Conservation (phyloP, 2,113 vertebrate species). For the Oncorhynchus tshawytscha region DNA sequence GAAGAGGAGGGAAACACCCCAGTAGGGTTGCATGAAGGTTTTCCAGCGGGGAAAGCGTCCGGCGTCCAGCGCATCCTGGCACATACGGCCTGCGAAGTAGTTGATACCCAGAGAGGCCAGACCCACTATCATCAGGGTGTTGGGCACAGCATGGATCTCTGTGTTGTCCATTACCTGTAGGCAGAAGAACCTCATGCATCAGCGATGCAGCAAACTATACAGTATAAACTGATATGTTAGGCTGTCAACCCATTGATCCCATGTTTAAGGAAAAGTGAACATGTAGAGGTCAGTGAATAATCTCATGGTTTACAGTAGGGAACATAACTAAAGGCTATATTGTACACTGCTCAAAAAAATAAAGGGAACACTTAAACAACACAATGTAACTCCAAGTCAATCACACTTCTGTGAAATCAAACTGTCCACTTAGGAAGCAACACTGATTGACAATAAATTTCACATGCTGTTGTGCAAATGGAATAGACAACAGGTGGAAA, state of each 20-base stretch:
- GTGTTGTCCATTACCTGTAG: conserved; percentile 79
- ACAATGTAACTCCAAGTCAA: no score
- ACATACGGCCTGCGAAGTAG: conserved; percentile 74
- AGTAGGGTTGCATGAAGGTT: conserved; percentile 74
- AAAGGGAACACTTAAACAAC: no score
- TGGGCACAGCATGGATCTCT: conserved; percentile 72
- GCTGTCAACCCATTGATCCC: neutral
- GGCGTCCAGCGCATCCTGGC: conserved; percentile 76
- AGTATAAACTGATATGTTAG: no score
- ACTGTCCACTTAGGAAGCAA: no score
- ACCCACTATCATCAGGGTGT: conserved; percentile 78
- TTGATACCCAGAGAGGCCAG: conserved; percentile 79
- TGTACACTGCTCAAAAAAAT: no score
- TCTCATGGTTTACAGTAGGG: neutral
- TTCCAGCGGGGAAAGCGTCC: conserved; percentile 77
- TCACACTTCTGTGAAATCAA: no score
- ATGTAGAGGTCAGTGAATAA: neutral
- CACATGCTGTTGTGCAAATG: no score
- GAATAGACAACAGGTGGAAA: no score
- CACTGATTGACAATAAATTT: no score
- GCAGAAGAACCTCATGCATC: neutral
- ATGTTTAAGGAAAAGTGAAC: neutral
- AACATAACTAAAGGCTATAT: neutral
- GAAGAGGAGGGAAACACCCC: conserved; percentile 69
- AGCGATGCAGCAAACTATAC: neutral